phyloP scores from a whole-genome alignment of 2,888 invertebrate genomes.

The Noctua janthina region DNA sequence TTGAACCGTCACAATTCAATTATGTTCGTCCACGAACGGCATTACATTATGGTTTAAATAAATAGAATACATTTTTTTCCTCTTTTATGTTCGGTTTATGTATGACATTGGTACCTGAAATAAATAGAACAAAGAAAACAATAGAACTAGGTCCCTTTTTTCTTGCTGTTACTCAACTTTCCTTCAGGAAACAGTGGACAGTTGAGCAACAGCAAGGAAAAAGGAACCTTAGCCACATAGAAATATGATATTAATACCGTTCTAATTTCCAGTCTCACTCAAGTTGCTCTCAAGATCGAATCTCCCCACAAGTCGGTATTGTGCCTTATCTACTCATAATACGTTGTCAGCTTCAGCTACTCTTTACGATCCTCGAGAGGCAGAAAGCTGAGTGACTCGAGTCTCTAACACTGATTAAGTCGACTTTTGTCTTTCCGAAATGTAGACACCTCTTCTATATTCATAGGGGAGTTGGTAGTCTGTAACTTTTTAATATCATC shows the following conservation, averaged over 20 bases:
- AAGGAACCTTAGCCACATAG: not conserved
- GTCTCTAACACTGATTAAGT: slow-evolving; percentile 44
- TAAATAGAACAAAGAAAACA: too few relatives aligned
- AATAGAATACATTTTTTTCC: not conserved
- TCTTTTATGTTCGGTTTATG: not conserved
- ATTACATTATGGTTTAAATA: not conserved
- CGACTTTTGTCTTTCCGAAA: slow-evolving; percentile 41
- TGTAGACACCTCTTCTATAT: not conserved
- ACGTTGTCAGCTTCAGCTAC: slow-evolving; percentile 12
- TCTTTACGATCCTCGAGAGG: slow-evolving; percentile 41
- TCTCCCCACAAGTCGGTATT: not conserved
- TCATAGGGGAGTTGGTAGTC: slow-evolving; percentile 17
- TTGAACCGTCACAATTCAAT: slow-evolving; percentile 20
- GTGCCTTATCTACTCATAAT: not conserved
- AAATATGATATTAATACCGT: not conserved
- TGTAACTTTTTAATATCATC: slow-evolving; percentile 12
- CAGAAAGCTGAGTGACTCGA: slow-evolving; percentile 25
- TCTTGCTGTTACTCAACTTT: too few relatives aligned
- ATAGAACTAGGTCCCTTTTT: too few relatives aligned
- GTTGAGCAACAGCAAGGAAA: not conserved
- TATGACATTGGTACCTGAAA: not conserved
- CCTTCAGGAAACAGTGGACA: not conserved
- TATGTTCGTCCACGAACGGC: not conserved
- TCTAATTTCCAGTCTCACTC: slow-evolving; percentile 5
- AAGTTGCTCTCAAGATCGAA: not conserved